Evolutionary conservation across 2,888 invertebrate genomes (phyloP), one percentile per base, ranked within the genome.

Genomic region (Yponomeuta evonymella): DNA sequence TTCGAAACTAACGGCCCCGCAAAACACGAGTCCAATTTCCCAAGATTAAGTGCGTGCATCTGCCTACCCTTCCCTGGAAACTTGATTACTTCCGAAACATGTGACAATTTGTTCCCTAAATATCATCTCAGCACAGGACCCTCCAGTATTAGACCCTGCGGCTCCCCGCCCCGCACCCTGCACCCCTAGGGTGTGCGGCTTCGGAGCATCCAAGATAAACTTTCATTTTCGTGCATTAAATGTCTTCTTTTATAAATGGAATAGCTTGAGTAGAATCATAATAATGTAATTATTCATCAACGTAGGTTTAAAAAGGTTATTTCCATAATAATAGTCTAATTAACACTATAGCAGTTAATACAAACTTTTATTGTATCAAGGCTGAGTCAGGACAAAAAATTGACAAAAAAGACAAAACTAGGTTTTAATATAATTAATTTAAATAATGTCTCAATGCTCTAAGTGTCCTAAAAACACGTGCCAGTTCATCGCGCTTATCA

Each of bases 21-120:
- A 58, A 15, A 58, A 58, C 51, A 58, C 51, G 12, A 58, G 15
- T 58, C 51, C 51, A 58, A 58, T 58, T 58, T 58, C 12, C 15
- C 15, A 58, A 58, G 51, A 58, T 58, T 15, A 15, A 58, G 15
- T 58, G 51, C 51, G 51, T 58, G 51, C 51, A 58, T 58, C 51
- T 58, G 51, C 51, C 51, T 58, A 58, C 51, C 51, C 51, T 15
- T 58, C 15, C 51, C 15, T 12, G 51, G 51, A 58, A 58, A 58
- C 51, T 58, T 58, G 51, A 58, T 58, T 58, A 58, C 51, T 15
- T 58, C 51, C 51, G 15, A 58, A 58, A 58, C 51, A 58, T 58
- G 51, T 58, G 51, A 58, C 51, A 58, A 58, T 58, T 58, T 58
- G 51, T 58, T 58, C 51, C 51, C 51, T 58, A 58, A 58, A 58